These are phyloP conservation scores for Ichneumoninae sp. DNA, from an alignment of 2,888 invertebrate genomes.

Conservation along the genomic window DNA sequence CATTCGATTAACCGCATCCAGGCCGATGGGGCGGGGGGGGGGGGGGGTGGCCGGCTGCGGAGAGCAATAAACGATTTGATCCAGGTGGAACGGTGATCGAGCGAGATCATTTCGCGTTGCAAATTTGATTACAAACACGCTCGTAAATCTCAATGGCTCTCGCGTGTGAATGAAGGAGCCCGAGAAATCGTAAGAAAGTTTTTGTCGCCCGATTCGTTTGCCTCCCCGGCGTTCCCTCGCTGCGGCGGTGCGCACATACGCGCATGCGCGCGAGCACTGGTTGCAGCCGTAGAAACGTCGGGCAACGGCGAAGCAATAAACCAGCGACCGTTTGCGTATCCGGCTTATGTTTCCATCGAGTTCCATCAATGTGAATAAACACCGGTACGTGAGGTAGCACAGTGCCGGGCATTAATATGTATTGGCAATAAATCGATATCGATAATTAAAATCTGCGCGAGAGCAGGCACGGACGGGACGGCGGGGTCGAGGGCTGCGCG, in stretches of 20 bases:
- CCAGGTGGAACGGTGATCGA: slow-evolving; percentile 48
- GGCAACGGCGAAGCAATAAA: slow-evolving; percentile 59
- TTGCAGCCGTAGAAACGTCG: neutral
- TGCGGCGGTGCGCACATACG: too few species aligned
- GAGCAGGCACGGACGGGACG: slow-evolving; percentile 59
- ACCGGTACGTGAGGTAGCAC: slow-evolving; percentile 76
- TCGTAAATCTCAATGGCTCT: slow-evolving; percentile 51
- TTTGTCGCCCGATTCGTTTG: slow-evolving; percentile 53
- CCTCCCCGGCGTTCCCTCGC: slow-evolving; percentile 33
- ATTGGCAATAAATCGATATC: slow-evolving; percentile 84
- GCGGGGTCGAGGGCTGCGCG: slow-evolving; percentile 21
- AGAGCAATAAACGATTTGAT: slow-evolving; percentile 47
- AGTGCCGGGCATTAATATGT: slow-evolving; percentile 80
- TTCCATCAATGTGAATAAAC: slow-evolving; percentile 82
- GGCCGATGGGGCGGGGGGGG: neutral
- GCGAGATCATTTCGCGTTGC: slow-evolving; percentile 58
- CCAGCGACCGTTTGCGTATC: slow-evolving; percentile 78
- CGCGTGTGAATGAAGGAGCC: slow-evolving; percentile 27
- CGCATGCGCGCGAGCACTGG: neutral
- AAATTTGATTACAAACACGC: slow-evolving; percentile 60
- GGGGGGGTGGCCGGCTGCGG: neutral
- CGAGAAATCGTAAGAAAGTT: slow-evolving; percentile 58
- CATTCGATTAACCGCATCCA: slow-evolving; percentile 30
- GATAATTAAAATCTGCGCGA: slow-evolving; percentile 83
- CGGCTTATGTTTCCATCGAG: slow-evolving; percentile 82